Evolutionary conservation across 2,113 vertebrate species (phyloP).

Genomic region (Daphoenositta chrysoptera): DNA sequence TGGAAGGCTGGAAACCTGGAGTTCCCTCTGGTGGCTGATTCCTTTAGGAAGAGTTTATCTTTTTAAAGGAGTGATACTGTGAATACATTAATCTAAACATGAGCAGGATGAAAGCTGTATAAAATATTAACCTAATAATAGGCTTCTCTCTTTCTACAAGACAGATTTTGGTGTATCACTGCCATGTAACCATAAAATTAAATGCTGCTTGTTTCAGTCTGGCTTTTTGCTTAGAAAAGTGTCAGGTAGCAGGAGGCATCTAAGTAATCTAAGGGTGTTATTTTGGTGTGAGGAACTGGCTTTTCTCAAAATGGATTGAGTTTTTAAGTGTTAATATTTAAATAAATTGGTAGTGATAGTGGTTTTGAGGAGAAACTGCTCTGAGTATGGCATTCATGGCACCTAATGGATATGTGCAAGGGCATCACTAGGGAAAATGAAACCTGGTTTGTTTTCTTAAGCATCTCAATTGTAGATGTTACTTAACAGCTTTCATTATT

Average conservation of each 20-base stretch:
- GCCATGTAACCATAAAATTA: neutral
- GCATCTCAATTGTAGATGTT: neutral
- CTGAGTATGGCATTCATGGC: neutral
- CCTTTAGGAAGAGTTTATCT: neutral
- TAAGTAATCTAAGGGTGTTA: no score
- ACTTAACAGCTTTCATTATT: neutral
- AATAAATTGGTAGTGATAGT: neutral
- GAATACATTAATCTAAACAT: neutral
- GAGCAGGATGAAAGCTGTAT: neutral
- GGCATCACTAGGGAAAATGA: neutral
- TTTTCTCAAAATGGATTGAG: neutral
- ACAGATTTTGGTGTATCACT: neutral
- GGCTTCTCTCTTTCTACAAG: neutral
- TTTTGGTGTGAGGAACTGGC: neutral
- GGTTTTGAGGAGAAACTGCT: neutral
- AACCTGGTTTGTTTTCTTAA: neutral
- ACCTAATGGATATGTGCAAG: neutral
- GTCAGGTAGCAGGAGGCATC: neutral
- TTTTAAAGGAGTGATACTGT: neutral
- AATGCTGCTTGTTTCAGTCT: neutral
- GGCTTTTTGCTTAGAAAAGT: neutral
- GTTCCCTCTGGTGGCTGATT: conserved; percentile 41
- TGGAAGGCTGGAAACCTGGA: neutral
- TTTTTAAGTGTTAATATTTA: neutral
- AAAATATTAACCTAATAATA: neutral